Base-by-base conservation (phyloP, 2,888 invertebrate species). In the Phania funesta region DNA sequence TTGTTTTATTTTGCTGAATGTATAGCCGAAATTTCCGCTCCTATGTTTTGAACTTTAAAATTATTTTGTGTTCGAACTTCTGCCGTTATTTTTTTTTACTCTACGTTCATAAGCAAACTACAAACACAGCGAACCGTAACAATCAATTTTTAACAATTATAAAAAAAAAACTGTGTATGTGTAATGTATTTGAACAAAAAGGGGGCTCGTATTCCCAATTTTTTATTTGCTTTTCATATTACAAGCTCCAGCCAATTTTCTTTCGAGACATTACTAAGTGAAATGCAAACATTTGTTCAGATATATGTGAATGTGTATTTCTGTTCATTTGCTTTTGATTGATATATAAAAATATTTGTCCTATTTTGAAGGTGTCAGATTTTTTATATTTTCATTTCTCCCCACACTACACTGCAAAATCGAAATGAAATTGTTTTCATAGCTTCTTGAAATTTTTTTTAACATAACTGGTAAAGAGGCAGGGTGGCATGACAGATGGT, bases 341-440 rank as follows among this genome's bases (percentile, higher is more conserved):
- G n/a, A n/a, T 32, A 22, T 22, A 16, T 8, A 54, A 32, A 3
- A 4, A 46, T 70, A 62, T 60, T 29, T 68, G 24, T 44, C 46
- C 38, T 64, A 38, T 48, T 70, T n/a, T 38, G 16, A 50, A 41
- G 64, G 77, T 70, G 48, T 64, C 64, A 35, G 64, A 48, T 62
- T 56, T 56, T 56, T 62, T 68, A 62, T 46, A 46, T 46, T 48
- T 64, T 52, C 9, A 11, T 52, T 22, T 44, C 3, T 11, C 20
- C 18, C 16, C 8, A 24, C 41, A 16, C n/a, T 4, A 60, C 35
- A 62, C 0, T 16, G 62, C 35, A 65, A 46, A 67, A 76, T 65
- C 18, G 41, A 48, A 64, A 70, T 56, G 35, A 64, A 64, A 56
- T 56, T 70, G n/a, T n/a, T n/a, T n/a, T n/a, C n/a, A n/a, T n/a